Evolutionary conservation across 2,888 invertebrate species (phyloP), one percentile per base, ranked within the genome.

Genomic region (Lasioglossum zephyrum): DNA sequence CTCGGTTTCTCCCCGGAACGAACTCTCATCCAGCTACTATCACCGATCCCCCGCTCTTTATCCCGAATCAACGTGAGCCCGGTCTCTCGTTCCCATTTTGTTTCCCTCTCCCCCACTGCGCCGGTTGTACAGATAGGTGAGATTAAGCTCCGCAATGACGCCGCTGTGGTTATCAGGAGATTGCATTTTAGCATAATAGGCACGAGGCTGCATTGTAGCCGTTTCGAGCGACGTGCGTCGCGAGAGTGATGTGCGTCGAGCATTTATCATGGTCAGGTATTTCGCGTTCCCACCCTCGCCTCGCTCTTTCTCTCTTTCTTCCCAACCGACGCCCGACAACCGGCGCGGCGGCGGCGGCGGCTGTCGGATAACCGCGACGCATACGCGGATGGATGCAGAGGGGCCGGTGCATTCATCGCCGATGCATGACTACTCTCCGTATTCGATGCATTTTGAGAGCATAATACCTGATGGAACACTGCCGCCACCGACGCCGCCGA

Each of bases 121-220:
- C 60, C 72, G 82, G 81, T 80, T 84, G 83, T 81, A 85, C 87
- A 87, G 90, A 91, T 92, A 90, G 91, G 91, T 89, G 92, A 90
- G 92, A 93, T 93, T 91, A 92, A 92, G 90, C 91, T 78, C 85
- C 86, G 88, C 84, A 88, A 86, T 88, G 89, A 88, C 87, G 90
- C 87, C 81, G 84, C 87, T 84, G 88, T 82, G 92, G 91, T 92
- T 93, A 92, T 93, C 92, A 88, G 92, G 89, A 93, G 93, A 93
- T 93, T 93, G 92, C 91, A 91, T 92, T 93, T 93, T 92, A 92
- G 92, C 92, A 93, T 93, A 93, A 93, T 92, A 88, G 93, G 85
- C 84, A 85, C 87, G 86, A 81, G 87, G 84, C 81, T 81, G 88
- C 88, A 87, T 84, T 88, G 89, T 89, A 89, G 77, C 89, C 85